phyloP scores from a whole-genome alignment of 2,797 vertebrate species.

The Silurus aristotelis region DNA sequence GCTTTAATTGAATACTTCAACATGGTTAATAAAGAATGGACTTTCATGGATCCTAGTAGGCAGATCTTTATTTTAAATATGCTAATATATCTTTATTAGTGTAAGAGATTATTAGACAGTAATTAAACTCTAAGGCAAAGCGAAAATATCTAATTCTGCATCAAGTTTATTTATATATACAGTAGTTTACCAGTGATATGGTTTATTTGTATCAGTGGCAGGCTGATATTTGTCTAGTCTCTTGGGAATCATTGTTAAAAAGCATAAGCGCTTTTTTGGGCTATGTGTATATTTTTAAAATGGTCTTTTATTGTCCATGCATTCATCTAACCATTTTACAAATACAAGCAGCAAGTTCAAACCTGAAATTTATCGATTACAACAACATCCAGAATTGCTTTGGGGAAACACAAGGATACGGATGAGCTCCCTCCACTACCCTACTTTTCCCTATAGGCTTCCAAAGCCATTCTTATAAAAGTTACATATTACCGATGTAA shows the following conservation, averaged over 20 bases:
- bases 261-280: not conserved
- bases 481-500: constrained; percentile 21
- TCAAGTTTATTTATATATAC: not conserved
- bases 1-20: no score
- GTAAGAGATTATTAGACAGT: no score
- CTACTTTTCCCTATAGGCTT: constrained; percentile 5
- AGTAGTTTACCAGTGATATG: not conserved
- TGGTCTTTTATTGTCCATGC: not conserved
- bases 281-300: not conserved
- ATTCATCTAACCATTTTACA: not conserved
- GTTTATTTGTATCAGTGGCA: not conserved
- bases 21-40: no score
- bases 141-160: not conserved
- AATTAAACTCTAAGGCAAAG: no score
- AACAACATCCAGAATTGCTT: not conserved
- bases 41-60: no score
- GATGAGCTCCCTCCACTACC: constrained; percentile 24
- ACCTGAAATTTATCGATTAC: constrained; percentile 16
- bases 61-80: no score
- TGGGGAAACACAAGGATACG: constrained; percentile 1
- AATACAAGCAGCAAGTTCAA: not conserved
- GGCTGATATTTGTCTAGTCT: not conserved
- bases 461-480: constrained; percentile 12
- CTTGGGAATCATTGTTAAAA: not conserved
- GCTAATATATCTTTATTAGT: no score